phyloP scores from a whole-genome alignment of 2,113 vertebrate species.

The Gymnocephalus cernua region DNA sequence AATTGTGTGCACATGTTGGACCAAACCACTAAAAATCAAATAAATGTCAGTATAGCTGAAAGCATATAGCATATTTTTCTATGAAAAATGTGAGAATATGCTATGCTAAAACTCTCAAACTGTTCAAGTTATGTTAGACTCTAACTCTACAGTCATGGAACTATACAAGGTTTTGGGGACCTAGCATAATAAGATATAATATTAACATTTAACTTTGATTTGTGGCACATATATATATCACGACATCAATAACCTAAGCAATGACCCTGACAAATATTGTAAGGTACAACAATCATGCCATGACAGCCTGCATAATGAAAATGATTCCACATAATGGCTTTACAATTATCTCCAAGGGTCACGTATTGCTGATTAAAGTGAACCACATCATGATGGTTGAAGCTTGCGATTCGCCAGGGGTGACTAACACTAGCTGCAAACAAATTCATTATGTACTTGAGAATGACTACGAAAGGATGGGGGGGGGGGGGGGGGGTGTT shows the following conservation, averaged over 20 bases:
- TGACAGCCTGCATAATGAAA: constrained; percentile 45
- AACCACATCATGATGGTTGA: constrained; percentile 48
- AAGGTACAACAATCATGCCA: constrained; percentile 26
- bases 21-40: not conserved
- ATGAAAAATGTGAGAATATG: not conserved
- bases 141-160: constrained; percentile 3
- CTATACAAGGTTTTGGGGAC: not conserved
- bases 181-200: not conserved
- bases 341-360: constrained; percentile 66
- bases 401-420: constrained; percentile 50
- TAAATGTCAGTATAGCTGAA: not conserved
- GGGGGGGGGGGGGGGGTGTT: constrained; percentile 19
- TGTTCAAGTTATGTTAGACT: not conserved
- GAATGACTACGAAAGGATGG: constrained; percentile 9
- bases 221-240: constrained; percentile 8
- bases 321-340: constrained; percentile 50
- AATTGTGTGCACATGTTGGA: too few species aligned
- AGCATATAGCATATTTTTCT: not conserved
- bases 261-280: not conserved
- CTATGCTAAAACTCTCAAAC: not conserved
- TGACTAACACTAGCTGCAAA: constrained; percentile 48
- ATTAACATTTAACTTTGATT: constrained; percentile 5
- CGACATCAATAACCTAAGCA: constrained; percentile 7
- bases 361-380: constrained; percentile 54
- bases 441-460: constrained; percentile 65